These are phyloP conservation scores for Drosophila lacertosa DNA, from an alignment of 1,140 invertebrate genomes.

Conservation along the genomic window DNA sequence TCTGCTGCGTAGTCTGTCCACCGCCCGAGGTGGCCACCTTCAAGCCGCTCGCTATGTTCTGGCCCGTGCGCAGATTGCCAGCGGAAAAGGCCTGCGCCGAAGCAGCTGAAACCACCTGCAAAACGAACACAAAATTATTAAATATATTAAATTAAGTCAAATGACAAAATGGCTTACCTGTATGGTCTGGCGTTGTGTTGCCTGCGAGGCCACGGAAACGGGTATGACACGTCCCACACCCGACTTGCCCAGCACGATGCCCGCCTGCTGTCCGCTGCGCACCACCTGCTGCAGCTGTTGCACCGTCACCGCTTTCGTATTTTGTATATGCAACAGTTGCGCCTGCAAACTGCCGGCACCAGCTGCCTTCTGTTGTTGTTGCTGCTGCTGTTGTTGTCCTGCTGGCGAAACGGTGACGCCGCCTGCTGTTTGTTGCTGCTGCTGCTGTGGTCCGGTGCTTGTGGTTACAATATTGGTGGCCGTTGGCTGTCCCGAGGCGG, in stretches of 20 bases:
- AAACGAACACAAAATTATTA: not conserved
- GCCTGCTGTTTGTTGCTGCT: slow-evolving; percentile 68
- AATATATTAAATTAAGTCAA: too few relatives aligned
- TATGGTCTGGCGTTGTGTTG: slow-evolving; percentile 80
- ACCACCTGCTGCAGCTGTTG: slow-evolving; percentile 92
- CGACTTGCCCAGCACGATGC: slow-evolving; percentile 79
- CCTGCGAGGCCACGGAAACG: slow-evolving; percentile 79
- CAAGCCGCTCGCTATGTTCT: slow-evolving; percentile 84
- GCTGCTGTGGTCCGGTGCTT: slow-evolving; percentile 38
- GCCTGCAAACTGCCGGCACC: slow-evolving; percentile 70
- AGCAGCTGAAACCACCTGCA: slow-evolving; percentile 85
- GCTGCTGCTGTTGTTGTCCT: slow-evolving; percentile 50
- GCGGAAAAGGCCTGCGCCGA: slow-evolving; percentile 84
- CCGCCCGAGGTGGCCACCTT: slow-evolving; percentile 83
- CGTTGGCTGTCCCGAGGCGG: slow-evolving; percentile 55
- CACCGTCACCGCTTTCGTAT: slow-evolving; percentile 88
- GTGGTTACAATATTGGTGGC: slow-evolving; percentile 66
- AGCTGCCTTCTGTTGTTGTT: slow-evolving; percentile 44
- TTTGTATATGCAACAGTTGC: slow-evolving; percentile 80
- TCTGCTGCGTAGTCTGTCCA: slow-evolving; percentile 83
- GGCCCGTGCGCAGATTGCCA: slow-evolving; percentile 83
- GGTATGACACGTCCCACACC: slow-evolving; percentile 82
- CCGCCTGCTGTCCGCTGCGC: slow-evolving; percentile 85
- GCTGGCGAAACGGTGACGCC: slow-evolving; percentile 75
- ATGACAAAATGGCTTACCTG: slow-evolving; percentile 63